Evolutionary conservation across 1,140 invertebrate species (phyloP).

Genomic region (Lucilia cuprina): DNA sequence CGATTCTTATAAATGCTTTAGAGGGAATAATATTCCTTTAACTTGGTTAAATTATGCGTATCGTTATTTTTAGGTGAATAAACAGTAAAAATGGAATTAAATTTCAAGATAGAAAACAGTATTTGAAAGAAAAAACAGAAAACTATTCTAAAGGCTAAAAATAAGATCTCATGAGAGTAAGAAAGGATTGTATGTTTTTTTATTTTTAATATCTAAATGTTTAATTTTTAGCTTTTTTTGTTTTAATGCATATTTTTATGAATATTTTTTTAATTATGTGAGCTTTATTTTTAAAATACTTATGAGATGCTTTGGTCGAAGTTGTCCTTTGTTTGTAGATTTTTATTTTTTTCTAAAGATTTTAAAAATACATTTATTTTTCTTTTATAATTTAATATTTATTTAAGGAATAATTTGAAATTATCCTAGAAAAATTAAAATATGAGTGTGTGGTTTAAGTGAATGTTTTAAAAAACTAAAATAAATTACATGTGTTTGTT

Average conservation of each 20-base stretch:
- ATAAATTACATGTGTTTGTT: constrained; percentile 1
- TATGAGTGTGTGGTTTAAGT: background rate
- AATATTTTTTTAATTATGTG: background rate
- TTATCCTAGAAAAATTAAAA: constrained; percentile 25
- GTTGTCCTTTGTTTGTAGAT: background rate
- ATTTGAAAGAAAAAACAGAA: no score
- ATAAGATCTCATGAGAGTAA: no score
- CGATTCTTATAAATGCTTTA: background rate
- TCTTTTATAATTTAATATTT: background rate
- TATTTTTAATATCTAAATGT: background rate
- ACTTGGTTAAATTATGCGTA: background rate
- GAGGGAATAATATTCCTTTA: background rate
- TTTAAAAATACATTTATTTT: background rate
- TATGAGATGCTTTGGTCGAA: constrained; percentile 28
- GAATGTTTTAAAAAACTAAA: background rate
- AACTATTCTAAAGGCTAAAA: no score
- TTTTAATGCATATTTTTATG: constrained; percentile 23
- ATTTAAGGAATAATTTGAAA: constrained; percentile 19
- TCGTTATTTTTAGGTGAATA: background rate
- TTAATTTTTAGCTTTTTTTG: background rate
- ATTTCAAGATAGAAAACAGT: no score
- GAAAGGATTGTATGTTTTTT: background rate
- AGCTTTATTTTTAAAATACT: background rate
- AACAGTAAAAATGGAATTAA: no score
- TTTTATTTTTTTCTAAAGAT: background rate